A percentile compares a stretch with the other conserved stretches of the same genome.
Evolutionary conservation across 2,888 invertebrate genomes (phyloP).

Genomic region (Mythimna impura): DNA sequence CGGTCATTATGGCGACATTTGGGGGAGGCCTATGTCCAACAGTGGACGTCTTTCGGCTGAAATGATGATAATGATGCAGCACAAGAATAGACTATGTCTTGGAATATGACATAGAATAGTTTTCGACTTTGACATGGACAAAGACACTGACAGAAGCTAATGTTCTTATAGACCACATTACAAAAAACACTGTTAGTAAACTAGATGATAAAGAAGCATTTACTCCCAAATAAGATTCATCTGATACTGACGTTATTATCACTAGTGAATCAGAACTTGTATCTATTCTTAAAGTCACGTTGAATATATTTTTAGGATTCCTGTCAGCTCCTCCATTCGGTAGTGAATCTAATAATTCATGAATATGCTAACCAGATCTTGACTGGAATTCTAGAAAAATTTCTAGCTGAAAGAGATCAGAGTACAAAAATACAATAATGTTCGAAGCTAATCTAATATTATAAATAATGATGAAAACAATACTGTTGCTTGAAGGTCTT

Average conservation of each 20-base stretch:
- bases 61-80: too few relatives aligned
- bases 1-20: too few relatives aligned
- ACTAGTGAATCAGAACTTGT: constrained; percentile 31
- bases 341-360: constrained; percentile 44
- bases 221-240: constrained; percentile 13
- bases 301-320: constrained; percentile 36
- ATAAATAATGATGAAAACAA: constrained; percentile 28
- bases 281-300: constrained; percentile 21
- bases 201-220: not conserved
- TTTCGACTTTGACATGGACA: too few relatives aligned
- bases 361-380: constrained; percentile 61
- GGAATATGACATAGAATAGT: too few relatives aligned
- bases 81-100: too few relatives aligned
- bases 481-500: not conserved
- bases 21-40: too few relatives aligned
- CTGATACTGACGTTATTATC: constrained; percentile 21
- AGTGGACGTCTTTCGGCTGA: too few relatives aligned
- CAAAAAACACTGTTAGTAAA: constrained; percentile 5
- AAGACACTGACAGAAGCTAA: not conserved
- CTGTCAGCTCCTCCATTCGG: constrained; percentile 25
- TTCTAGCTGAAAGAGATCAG: constrained; percentile 29
- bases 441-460: constrained; percentile 14
- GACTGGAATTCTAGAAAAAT: constrained; percentile 29
- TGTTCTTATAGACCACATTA: not conserved
- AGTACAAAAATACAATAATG: constrained; percentile 5